Percentiles rank a stretch among this genome's conserved stretches.
Conservation (phyloP, 2,113 vertebrate species). For the Leptobrachium leishanense region DNA sequence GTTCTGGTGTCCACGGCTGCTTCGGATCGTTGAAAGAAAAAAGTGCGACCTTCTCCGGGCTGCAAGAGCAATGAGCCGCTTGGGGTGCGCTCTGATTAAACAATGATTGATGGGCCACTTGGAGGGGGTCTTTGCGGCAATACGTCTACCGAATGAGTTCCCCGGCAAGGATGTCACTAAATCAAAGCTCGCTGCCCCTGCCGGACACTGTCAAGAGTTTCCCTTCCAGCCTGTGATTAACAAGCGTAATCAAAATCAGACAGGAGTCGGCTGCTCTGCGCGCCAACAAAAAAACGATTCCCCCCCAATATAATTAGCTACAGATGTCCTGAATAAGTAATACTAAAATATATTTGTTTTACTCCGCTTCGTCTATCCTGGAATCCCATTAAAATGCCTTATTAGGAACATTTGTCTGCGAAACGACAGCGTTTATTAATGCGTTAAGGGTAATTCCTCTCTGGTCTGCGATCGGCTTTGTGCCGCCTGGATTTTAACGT, state of each 20-base stretch:
- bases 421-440: conserved; percentile 33
- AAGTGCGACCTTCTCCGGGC: neutral
- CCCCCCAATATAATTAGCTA: conserved; percentile 29
- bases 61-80: conserved; percentile 53
- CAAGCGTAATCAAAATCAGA: conserved; percentile 42
- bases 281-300: conserved; percentile 13
- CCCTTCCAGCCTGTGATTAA: conserved; percentile 41
- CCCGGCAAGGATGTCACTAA: conserved; percentile 28
- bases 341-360: conserved; percentile 29
- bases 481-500: conserved; percentile 3
- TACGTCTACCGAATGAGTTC: conserved; percentile 48
- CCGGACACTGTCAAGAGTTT: conserved; percentile 41
- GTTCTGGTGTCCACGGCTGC: no score
- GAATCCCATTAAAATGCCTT: conserved; percentile 24
- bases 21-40: no score
- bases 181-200: conserved; percentile 40
- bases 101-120: conserved; percentile 68
- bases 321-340: conserved; percentile 41
- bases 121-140: conserved; percentile 44
- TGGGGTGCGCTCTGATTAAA: conserved; percentile 75
- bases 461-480: neutral
- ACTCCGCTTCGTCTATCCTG: neutral
- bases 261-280: conserved; percentile 11
- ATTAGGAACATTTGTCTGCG: conserved; percentile 35
- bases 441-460: conserved; percentile 10